Base-by-base conservation (phyloP, 1,140 invertebrate genomes). In the Wasmannia auropunctata region DNA sequence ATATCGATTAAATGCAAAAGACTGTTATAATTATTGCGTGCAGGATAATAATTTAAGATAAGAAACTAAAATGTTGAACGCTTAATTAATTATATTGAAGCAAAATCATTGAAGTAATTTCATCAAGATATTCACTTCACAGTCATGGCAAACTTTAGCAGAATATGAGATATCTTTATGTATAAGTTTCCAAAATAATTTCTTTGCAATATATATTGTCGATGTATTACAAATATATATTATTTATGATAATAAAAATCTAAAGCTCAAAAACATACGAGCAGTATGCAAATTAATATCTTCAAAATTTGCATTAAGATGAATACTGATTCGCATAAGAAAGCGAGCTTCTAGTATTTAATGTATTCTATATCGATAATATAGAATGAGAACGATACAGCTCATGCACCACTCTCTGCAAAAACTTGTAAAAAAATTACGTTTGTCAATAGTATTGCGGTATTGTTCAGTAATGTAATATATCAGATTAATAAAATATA, bases 241-340 rank as follows among this genome's bases (percentile, higher is more conserved):
- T 34, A 62, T 37, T 43, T 37, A 56, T 46, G 60, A n/a, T n/a
- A n/a, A n/a, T 37, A 75, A 62, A 60, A 81, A 25, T 63, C 51
- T 54, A 69, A 72, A 90, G 56, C 16, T 40, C 14, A 37, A 70
- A 40, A 89, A 54, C 54, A 60, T 65, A 65, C 75, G 80, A 69
- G 72, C 67, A 79, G 77, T 90, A 88, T 88, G 85, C 65, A 86
- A 70, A 86, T 90, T 88, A 88, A 88, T 85, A 65, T 56, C 40
- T 87, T 28, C 49, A 49, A 31, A 67, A 56, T 90, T 88, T 90
- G 56, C 86, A 60, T 85, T 69, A 69, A 31, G 34, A n/a, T 37
- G 70, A 77, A 65, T 43, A 62, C 40, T 49, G 69, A 58, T 51
- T 60, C 51, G n/a, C n/a, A 54, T 10, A 31, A 49, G 84, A 80